Evolutionary conservation across 2,888 invertebrate species (phyloP).

Genomic region (Alloplasta piceator): DNA sequence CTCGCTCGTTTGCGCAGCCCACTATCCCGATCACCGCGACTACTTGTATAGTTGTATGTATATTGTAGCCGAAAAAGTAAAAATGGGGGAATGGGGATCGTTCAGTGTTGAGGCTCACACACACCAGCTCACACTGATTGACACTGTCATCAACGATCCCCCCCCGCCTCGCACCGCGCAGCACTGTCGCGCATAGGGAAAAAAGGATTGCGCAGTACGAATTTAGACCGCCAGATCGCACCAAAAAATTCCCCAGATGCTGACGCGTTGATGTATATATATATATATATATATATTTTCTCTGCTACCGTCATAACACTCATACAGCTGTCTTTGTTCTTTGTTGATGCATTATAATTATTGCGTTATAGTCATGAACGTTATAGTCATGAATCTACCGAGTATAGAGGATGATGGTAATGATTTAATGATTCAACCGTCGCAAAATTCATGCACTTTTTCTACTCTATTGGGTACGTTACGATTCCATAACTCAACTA

Average conservation of each 20-base stretch:
- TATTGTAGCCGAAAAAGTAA: too few relatives aligned
- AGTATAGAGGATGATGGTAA: constrained; percentile 77
- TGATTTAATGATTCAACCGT: neutral
- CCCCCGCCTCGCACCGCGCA: constrained; percentile 11
- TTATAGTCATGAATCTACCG: constrained; percentile 69
- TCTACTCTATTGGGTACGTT: constrained; percentile 2
- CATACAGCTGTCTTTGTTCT: too few relatives aligned
- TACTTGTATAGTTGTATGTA: constrained; percentile 31
- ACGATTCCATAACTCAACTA: constrained; percentile 2
- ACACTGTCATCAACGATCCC: too few relatives aligned
- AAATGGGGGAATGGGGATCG: too few relatives aligned
- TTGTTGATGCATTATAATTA: too few relatives aligned
- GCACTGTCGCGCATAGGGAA: constrained; percentile 1
- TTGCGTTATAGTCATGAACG: constrained; percentile 68
- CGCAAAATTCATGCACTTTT: neutral
- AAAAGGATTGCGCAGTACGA: constrained; percentile 7
- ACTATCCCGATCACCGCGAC: constrained; percentile 43
- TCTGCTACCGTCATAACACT: constrained; percentile 18
- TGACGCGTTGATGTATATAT: constrained; percentile 34
- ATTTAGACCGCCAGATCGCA: constrained; percentile 13
- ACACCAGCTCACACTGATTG: too few relatives aligned
- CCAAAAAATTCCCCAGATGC: constrained; percentile 3
- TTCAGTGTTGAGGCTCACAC: too few relatives aligned
- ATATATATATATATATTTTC: too few relatives aligned
- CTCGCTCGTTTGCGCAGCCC: constrained; percentile 44